Evolutionary conservation across 2,888 invertebrate genomes (phyloP).

Genomic region (Camptogramma bilineatum): DNA sequence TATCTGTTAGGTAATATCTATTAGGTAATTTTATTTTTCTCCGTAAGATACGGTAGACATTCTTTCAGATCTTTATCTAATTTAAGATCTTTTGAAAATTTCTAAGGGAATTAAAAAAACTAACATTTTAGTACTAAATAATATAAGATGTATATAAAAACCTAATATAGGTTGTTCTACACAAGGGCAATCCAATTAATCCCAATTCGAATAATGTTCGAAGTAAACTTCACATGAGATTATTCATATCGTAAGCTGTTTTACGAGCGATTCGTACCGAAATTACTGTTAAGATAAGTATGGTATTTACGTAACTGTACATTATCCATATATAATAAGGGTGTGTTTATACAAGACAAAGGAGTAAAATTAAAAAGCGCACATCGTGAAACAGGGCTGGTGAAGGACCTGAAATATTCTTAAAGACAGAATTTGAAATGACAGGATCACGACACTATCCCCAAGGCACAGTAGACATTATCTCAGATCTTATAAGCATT

Average conservation of each 20-base stretch:
- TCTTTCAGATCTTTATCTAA: too few species aligned
- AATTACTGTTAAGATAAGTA: slow-evolving; percentile 45
- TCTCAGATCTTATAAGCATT: too few species aligned
- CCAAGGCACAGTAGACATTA: too few species aligned
- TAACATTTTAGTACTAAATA: too few species aligned
- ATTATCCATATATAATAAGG: slow-evolving; percentile 52
- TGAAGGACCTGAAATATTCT: slow-evolving; percentile 25
- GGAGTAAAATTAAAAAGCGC: slow-evolving; percentile 79
- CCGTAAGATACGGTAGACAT: too few species aligned
- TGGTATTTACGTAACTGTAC: slow-evolving; percentile 38
- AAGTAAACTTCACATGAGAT: slow-evolving; percentile 42
- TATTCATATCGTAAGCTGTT: slow-evolving; percentile 41
- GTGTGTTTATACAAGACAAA: slow-evolving; percentile 74
- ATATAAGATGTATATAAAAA: background rate
- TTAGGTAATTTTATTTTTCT: too few species aligned
- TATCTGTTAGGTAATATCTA: too few species aligned
- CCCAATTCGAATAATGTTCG: slow-evolving; percentile 40
- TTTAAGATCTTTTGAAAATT: too few species aligned
- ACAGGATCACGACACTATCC: background rate
- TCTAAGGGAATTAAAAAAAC: too few species aligned
- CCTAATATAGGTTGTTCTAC: background rate
- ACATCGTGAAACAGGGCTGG: slow-evolving; percentile 62
- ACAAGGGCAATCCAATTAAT: slow-evolving; percentile 26
- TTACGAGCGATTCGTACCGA: slow-evolving; percentile 41
- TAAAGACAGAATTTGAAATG: background rate